phyloP scores from a whole-genome alignment of 2,797 vertebrate species.

The Phrynocephalus guinanensis region DNA sequence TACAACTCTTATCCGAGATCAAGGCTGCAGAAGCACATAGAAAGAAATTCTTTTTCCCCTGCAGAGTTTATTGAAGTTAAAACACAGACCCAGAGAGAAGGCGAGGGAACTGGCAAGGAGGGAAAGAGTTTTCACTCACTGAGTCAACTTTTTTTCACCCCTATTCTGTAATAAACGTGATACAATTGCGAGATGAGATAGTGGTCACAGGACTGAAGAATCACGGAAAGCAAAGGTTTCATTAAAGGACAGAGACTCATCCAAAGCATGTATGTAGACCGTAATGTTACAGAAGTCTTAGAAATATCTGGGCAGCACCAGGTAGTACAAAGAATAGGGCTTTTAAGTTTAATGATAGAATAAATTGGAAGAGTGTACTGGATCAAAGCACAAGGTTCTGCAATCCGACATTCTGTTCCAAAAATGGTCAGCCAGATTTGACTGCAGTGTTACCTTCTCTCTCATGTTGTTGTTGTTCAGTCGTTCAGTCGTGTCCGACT shows the following conservation, averaged over 20 bases:
- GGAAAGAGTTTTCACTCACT: background rate
- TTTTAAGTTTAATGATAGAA: too few species aligned
- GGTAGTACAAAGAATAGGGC: background rate
- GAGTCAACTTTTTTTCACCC: background rate
- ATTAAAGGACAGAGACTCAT: background rate
- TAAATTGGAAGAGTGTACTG: too few species aligned
- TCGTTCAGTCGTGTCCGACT: too few species aligned
- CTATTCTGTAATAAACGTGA: background rate
- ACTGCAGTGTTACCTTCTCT: too few species aligned
- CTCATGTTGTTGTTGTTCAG: too few species aligned
- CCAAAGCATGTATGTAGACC: background rate
- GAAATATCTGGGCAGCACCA: background rate
- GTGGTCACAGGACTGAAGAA: background rate
- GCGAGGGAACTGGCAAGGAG: background rate
- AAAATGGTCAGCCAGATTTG: too few species aligned
- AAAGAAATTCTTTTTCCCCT: background rate
- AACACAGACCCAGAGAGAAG: background rate
- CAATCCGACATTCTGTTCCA: too few species aligned
- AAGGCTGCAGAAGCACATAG: constrained; percentile 12
- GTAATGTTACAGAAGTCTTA: background rate
- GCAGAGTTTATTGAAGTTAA: constrained; percentile 3
- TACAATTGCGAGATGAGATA: background rate
- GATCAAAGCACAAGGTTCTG: too few species aligned
- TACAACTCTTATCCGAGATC: background rate
- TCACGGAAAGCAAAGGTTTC: background rate